Percentiles rank a stretch among this genome's conserved stretches.
Evolutionary conservation across 2,113 vertebrate species (phyloP).

Genomic region (Aramus guarauna): DNA sequence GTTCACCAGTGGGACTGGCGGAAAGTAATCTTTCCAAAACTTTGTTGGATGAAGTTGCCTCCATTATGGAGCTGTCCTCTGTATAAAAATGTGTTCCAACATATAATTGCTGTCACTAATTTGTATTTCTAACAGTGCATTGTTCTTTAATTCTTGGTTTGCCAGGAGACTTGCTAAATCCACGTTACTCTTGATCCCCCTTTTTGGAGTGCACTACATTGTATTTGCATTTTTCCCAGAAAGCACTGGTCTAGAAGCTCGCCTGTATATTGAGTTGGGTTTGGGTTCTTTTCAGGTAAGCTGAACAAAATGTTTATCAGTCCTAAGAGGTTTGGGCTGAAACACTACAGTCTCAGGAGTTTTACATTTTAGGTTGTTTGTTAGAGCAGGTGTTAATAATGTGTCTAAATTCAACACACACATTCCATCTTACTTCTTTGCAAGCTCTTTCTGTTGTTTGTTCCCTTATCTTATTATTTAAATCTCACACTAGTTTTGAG

Average conservation of each 20-base stretch:
- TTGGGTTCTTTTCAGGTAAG: constrained; percentile 71
- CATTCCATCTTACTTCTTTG: neutral
- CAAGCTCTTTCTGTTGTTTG: neutral
- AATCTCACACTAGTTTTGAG: neutral
- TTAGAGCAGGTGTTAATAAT: neutral
- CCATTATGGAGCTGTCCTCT: neutral
- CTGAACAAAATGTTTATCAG: neutral
- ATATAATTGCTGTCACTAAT: neutral
- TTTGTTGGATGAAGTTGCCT: neutral
- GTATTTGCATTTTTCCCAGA: constrained; percentile 70
- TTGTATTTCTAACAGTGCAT: neutral
- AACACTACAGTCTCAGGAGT: neutral
- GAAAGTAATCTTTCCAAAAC: neutral
- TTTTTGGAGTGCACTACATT: constrained; percentile 73
- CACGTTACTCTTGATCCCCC: constrained; percentile 65
- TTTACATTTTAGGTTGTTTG: neutral
- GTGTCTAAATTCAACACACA: neutral
- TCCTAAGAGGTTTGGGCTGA: neutral
- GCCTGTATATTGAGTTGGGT: constrained; percentile 68
- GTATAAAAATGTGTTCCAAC: neutral
- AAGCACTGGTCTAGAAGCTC: constrained; percentile 56
- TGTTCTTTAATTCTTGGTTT: neutral
- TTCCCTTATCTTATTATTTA: neutral
- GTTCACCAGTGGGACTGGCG: fast-evolving
- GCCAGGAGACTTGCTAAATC: constrained; percentile 71